Evolutionary conservation across 2,797 vertebrate genomes (phyloP), one percentile per base, ranked within the genome.

Genomic region (Momotus momota): DNA sequence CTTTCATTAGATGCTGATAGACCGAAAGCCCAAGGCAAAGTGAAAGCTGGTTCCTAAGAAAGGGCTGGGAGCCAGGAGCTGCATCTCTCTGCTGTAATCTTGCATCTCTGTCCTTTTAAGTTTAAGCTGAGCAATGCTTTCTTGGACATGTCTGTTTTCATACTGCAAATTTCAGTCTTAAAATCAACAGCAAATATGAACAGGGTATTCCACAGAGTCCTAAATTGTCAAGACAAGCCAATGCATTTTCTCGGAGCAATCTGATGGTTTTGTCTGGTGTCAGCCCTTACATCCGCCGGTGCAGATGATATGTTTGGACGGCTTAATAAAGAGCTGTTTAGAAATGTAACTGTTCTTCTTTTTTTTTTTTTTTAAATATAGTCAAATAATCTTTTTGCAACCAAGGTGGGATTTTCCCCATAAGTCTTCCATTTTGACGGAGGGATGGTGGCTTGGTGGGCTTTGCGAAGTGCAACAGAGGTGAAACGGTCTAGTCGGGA

Each of bases 1-100:
- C 97, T 96, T 96, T 97, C 97, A 98, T 99, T 98, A 98, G 98
- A 98, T 98, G 98, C 98, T 94, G 96, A 96, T 97, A 98, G 98
- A 97, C 97, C 96, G 96, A 97, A 97, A 96, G 98, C 98, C 97
- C 97, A 97, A 96, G 89, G 96, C 97, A 97, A 97, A 95, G 95
- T 94, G 96, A 96, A 96, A 94, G 95, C 97, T 94, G 90, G 95
- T 92, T 96, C 87, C 74, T 65, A 74, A 97, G 96, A 94, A 96
- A 96, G 95, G 83, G 86, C 94, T 86, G 31, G 26, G 55, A 97
- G 96, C 95, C 86, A 85, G 93, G 84, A 95, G 89, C 86, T 86
- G 87, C 91, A 96, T 97, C 88, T 94, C 97, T 92, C 83, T 58
- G 95, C 96, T 96, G 81, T n/a, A 84, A 97, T 97, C 96, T 97